phyloP scores from a whole-genome alignment of 2,797 vertebrate genomes.

The Dromococcyx pavoninus region DNA sequence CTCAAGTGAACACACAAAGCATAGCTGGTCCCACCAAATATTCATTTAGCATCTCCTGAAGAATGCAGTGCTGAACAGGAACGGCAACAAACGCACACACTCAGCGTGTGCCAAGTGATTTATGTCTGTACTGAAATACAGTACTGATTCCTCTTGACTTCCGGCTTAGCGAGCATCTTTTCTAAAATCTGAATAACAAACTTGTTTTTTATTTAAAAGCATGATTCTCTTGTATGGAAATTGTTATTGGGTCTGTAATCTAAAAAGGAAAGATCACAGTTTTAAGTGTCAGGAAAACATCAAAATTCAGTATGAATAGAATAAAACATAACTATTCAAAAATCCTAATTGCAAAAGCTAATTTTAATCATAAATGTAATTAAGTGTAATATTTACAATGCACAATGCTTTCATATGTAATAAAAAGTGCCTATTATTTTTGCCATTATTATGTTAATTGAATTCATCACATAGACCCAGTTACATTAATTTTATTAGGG shows the following conservation, averaged over 20 bases:
- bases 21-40: background rate
- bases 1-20: background rate
- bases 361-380: background rate
- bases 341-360: background rate
- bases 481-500: background rate
- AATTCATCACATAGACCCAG: background rate
- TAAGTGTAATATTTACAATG: constrained; percentile 7
- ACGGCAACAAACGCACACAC: background rate
- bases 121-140: background rate
- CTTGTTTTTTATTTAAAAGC: background rate
- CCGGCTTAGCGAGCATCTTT: background rate
- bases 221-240: background rate
- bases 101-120: background rate
- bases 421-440: background rate
- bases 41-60: background rate
- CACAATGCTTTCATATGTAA: background rate
- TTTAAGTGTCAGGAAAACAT: background rate
- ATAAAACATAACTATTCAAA: background rate
- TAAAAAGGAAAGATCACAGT: background rate
- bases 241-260: background rate
- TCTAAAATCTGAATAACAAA: background rate
- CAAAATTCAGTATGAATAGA: background rate
- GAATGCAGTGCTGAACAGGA: background rate
- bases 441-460: constrained; percentile 8
- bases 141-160: background rate